Evolutionary conservation across 2,113 vertebrate genomes (phyloP).

Genomic region (Corythaixoides concolor): DNA sequence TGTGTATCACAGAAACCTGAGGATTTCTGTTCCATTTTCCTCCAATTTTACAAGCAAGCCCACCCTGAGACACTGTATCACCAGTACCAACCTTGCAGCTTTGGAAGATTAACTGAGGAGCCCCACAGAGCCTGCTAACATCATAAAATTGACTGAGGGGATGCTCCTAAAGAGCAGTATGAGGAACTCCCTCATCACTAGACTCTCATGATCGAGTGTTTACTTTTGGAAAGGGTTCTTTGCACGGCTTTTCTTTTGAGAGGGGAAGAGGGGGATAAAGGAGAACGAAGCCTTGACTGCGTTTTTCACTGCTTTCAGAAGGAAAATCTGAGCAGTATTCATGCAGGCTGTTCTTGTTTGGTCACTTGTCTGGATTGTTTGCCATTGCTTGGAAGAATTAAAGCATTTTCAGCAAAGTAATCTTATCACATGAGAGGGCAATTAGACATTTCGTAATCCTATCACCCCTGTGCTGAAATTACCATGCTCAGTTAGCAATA

Average conservation of each 20-base stretch:
- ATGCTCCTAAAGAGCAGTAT: background rate
- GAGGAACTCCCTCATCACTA: background rate
- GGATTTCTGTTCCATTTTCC: background rate
- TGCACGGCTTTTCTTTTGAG: background rate
- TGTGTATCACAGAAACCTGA: background rate
- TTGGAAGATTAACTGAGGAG: background rate
- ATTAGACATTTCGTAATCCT: conserved; percentile 49
- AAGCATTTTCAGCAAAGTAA: conserved; percentile 26
- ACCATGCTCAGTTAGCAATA: conserved; percentile 19
- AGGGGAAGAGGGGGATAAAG: background rate
- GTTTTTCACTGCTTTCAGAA: background rate
- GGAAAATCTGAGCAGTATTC: background rate
- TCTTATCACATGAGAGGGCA: conserved; percentile 30
- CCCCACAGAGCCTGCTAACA: background rate
- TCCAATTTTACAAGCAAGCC: background rate
- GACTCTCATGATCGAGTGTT: background rate
- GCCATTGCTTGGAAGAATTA: conserved; percentile 16
- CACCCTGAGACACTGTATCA: background rate
- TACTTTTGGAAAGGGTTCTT: background rate
- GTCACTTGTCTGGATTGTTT: conserved; percentile 33
- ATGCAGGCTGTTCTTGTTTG: background rate
- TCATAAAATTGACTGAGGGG: background rate
- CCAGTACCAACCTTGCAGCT: background rate
- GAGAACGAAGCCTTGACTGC: background rate
- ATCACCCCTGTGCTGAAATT: conserved; percentile 38